Evolutionary conservation across 2,888 invertebrate species (phyloP), one percentile per base, ranked within the genome.

Genomic region (Hartigia nigra): DNA sequence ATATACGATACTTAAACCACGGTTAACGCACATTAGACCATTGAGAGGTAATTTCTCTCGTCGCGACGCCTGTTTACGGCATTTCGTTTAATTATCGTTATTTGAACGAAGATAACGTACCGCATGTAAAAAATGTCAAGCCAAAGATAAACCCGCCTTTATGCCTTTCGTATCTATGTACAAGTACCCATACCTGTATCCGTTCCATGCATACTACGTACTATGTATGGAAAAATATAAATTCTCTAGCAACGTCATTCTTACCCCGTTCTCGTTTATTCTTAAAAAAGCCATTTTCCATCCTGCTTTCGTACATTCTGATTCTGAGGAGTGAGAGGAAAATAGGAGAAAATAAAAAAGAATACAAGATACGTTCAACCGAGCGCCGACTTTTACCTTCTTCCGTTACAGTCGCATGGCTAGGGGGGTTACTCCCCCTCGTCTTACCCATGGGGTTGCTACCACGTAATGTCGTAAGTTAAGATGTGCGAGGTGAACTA

Each of bases 381-480:
- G 23, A 55, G 39, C 39, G 39, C 5, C 9, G 39, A 55, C 23
- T 55, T 55, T 23, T 23, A 5, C 23, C 39, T 4, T 55, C 39
- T 23, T 55, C 0, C 39, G 23, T 23, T 55, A 5, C 39, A 55
- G 39, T 55, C 39, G 5, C 23, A 14, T 2, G 39, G 39, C 23
- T 55, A 14, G 39, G 23, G 23, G 23, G 23, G 39, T 23, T 23
- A 23, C 39, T 5, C 23, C 39, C 23, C 39, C 14, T 39, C 5
- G 39, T 5, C 23, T 55, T 55, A 55, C 23, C 39, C 39, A 55
- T 14, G 39, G 23, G 31, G 31, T 14, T 37, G 36, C 74, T 80
- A 77, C 76, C 74, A 81, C 79, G 76, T 78, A 79, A 77, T 78
- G 55, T 69, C 12, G 14, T 78, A 69, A 75, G 77, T 79, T 82